These are phyloP conservation scores for Limnephilus lunatus DNA, from an alignment of 2,888 invertebrate species.

Conservation along the genomic window DNA sequence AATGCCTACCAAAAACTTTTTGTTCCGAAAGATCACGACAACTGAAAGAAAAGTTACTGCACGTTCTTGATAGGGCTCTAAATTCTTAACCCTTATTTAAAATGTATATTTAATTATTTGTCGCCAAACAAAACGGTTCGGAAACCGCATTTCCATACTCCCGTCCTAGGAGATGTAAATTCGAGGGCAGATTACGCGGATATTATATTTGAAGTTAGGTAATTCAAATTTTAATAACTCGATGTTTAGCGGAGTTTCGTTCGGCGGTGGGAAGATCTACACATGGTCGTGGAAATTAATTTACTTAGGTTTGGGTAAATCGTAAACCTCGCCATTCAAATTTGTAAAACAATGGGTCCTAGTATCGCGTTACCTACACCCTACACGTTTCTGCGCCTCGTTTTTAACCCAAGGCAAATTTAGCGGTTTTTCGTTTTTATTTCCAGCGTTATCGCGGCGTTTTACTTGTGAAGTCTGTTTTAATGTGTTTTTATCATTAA, in stretches of 20 bases:
- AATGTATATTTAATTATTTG: background rate
- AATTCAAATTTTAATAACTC: slow-evolving; percentile 41
- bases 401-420: too few relatives aligned
- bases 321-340: background rate
- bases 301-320: slow-evolving; percentile 3
- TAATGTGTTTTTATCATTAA: background rate
- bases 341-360: background rate
- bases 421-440: background rate
- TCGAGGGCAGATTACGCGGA: slow-evolving; percentile 7
- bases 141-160: slow-evolving; percentile 17
- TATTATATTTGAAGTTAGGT: slow-evolving; percentile 31
- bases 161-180: slow-evolving; percentile 1
- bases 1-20: background rate
- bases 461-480: background rate
- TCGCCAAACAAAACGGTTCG: background rate
- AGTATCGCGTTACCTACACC: too few relatives aligned
- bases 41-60: background rate
- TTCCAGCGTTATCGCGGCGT: background rate
- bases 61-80: background rate
- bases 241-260: background rate
- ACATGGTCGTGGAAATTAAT: slow-evolving; percentile 14
- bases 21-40: background rate
- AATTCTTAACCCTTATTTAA: background rate
- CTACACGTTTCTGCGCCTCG: too few relatives aligned
- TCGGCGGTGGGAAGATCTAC: slow-evolving; percentile 34